Base-by-base conservation (phyloP, 2,888 invertebrate species). In the Drosophila hamatofila region DNA sequence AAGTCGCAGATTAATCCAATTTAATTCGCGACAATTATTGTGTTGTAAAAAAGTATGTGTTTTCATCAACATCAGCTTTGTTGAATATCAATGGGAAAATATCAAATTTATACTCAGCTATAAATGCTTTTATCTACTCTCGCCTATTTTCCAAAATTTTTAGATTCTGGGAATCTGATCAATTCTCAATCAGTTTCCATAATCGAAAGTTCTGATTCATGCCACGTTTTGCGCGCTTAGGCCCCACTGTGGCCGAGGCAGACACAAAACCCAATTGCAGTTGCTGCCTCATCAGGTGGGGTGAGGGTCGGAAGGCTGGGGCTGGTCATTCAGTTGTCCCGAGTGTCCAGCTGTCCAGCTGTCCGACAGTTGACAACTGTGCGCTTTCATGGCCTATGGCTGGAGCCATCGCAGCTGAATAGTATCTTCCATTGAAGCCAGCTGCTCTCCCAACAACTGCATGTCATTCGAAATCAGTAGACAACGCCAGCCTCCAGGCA, bases 401-500 rank as follows among this genome's bases (percentile, higher is more conserved):
- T 64, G 72, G 51, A 51, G 51, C 21, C 75, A 64, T 65, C 48
- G 51, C 23, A 35, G 51, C 16, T 27, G 35, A 30, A 52, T 35
- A 83, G 78, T 81, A 71, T 78, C 83, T 86, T 75, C 37, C 52
- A 48, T 27, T 68, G 44, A 18, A 52, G 33, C 37, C 61, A 25
- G 55, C 59, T 27, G 39, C 64, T 27, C n/a, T 49, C 21, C 27
- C 37, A 37, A n/a, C 61, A 56, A 25, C 80, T 68, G 75, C 84
- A 78, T 83, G 83, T 87, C 88, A 87, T 78, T 77, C 70, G 72
- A 81, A 81, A 81, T 87, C 88, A 72, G 69, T 70, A 84, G 80
- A 78, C 78, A 74, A 71, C 65, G 62, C 49, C 48, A 52, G 49
- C 35, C 64, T 23, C 55, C 18, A 58, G 57, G 52, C 52, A 37